Evolutionary conservation across 2,888 invertebrate genomes (phyloP).

Genomic region (Pandemis heparana): DNA sequence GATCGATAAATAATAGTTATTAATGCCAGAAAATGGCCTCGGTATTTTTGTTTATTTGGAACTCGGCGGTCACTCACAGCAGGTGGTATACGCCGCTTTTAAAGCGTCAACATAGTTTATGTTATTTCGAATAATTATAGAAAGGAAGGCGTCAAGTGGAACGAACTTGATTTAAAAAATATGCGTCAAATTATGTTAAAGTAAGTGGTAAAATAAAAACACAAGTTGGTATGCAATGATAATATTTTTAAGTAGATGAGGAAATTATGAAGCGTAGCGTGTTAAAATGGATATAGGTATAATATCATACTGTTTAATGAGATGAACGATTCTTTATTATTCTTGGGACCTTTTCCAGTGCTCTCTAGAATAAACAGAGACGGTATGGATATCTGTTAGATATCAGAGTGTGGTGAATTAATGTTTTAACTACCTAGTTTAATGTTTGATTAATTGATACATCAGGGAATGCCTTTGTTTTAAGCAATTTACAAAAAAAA

Average conservation of each 20-base stretch:
- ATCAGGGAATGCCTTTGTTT: no score
- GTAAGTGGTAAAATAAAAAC: neutral
- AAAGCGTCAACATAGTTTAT: slow-evolving; percentile 35
- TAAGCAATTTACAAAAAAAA: no score
- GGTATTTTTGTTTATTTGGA: slow-evolving; percentile 44
- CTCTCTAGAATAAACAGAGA: no score
- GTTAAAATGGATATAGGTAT: neutral
- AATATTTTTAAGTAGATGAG: neutral
- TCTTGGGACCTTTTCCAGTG: no score
- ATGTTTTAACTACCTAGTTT: no score
- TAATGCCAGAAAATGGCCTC: slow-evolving; percentile 41
- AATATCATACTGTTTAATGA: neutral
- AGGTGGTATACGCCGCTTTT: slow-evolving; percentile 33
- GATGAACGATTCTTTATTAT: neutral
- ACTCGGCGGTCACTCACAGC: slow-evolving; percentile 32
- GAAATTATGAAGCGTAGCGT: neutral
- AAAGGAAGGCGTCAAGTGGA: slow-evolving; percentile 40
- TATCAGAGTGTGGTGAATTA: no score
- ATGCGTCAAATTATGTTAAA: neutral
- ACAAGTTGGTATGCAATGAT: neutral
- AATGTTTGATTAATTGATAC: no score
- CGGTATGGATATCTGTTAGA: no score
- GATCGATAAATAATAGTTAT: slow-evolving; percentile 44
- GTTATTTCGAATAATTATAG: slow-evolving; percentile 26
- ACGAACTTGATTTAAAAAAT: slow-evolving; percentile 26